Conservation (phyloP, 2,797 vertebrate species). For the Peromyscus nudipes region DNA sequence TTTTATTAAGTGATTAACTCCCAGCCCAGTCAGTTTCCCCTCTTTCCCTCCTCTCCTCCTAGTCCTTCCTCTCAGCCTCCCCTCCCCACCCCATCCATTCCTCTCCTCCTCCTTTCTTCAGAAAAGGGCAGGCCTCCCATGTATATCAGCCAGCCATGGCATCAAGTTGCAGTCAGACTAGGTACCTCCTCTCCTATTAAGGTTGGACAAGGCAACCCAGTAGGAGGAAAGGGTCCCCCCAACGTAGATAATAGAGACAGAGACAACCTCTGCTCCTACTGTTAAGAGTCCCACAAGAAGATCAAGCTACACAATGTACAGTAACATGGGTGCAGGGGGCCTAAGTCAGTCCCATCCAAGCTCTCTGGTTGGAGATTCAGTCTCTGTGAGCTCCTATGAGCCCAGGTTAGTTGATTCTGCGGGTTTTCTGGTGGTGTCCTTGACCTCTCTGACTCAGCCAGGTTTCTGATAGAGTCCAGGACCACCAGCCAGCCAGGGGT, state of each 20-base stretch:
- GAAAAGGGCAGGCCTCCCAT: not conserved
- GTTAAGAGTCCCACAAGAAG: not conserved
- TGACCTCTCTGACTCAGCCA: not conserved
- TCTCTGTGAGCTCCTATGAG: not conserved
- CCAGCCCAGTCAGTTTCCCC: not conserved
- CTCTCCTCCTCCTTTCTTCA: not conserved
- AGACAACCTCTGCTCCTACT: not conserved
- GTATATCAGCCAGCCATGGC: not conserved
- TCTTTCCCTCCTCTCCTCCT: not conserved
- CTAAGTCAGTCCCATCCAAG: not conserved
- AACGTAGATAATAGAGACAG: not conserved
- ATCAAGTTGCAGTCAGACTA: not conserved
- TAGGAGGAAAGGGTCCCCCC: not conserved
- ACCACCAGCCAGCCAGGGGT: not conserved
- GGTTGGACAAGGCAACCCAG: not conserved
- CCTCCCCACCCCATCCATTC: not conserved
- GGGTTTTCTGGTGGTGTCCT: not conserved
- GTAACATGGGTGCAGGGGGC: not conserved
- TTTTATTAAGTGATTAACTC: not conserved
- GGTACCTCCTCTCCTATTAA: not conserved
- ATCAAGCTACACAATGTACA: not conserved
- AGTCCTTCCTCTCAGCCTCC: not conserved
- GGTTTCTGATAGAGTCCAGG: not conserved
- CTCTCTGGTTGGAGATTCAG: not conserved
- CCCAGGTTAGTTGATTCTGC: not conserved